Percentiles rank a stretch among this genome's conserved stretches.
Evolutionary conservation across 1,140 invertebrate species (phyloP).

Genomic region (Streblospio benedicti): DNA sequence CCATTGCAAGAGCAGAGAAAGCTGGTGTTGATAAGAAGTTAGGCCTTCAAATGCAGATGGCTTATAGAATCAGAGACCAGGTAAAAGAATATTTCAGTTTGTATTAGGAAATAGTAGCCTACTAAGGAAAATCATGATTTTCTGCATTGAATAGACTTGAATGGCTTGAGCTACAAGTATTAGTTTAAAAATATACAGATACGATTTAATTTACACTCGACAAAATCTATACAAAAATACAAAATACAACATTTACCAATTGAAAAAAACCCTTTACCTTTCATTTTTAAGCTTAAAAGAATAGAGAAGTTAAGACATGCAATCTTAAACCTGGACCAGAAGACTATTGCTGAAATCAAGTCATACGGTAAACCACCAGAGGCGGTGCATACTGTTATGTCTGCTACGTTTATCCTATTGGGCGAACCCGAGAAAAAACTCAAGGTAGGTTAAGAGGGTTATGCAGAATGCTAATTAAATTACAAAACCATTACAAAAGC

Average conservation of each 20-base stretch:
- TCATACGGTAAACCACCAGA: constrained; percentile 29
- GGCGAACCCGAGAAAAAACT: constrained; percentile 15
- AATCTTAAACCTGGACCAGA: constrained; percentile 35
- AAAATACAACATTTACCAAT: background rate
- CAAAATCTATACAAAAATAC: background rate
- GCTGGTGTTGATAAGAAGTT: constrained; percentile 32
- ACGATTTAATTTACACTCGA: background rate
- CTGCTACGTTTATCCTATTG: constrained; percentile 32
- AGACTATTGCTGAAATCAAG: constrained; percentile 34
- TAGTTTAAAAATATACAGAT: background rate
- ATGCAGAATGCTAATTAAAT: too few relatives aligned
- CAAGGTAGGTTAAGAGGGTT: too few relatives aligned
- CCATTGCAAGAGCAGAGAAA: constrained; percentile 27
- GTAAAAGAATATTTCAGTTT: too few relatives aligned
- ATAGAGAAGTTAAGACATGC: constrained; percentile 16
- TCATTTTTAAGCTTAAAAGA: background rate
- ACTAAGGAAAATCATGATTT: background rate
- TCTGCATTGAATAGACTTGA: background rate
- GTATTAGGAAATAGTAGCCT: constrained; percentile 29
- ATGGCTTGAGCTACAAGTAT: background rate
- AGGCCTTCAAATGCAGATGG: constrained; percentile 34
- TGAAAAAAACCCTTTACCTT: background rate
- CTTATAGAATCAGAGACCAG: constrained; percentile 30
- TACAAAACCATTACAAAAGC: too few relatives aligned
- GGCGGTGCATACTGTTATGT: constrained; percentile 31